Evolutionary conservation across 2,113 vertebrate species (phyloP).

Genomic region (Xenopus laevis): DNA sequence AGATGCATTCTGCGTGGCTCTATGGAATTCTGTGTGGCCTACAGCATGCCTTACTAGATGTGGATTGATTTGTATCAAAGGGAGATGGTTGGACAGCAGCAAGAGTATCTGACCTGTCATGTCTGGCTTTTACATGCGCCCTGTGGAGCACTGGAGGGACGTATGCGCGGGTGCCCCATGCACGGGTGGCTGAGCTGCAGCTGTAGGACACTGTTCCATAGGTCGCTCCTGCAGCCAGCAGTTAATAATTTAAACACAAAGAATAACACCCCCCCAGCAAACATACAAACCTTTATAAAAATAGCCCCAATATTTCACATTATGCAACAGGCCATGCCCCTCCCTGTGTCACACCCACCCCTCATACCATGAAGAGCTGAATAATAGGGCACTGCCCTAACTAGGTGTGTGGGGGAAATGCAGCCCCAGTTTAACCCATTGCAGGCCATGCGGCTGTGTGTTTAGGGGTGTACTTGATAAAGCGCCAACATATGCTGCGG

Average conservation of each 20-base stretch:
- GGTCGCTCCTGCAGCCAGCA: conserved; percentile 39
- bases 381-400: conserved; percentile 40
- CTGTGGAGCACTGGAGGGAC: too few relatives aligned
- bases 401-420: neutral
- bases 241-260: conserved; percentile 47
- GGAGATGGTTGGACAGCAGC: too few relatives aligned
- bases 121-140: too few relatives aligned
- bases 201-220: conserved; percentile 18
- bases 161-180: neutral
- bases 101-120: too few relatives aligned
- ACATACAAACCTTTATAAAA: conserved; percentile 46
- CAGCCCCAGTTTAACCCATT: conserved; percentile 21
- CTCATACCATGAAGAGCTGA: conserved; percentile 26
- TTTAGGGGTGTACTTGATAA: neutral
- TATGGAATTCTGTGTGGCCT: too few relatives aligned
- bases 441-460: neutral
- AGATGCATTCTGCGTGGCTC: too few relatives aligned
- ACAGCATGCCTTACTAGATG: too few relatives aligned
- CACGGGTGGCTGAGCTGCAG: conserved; percentile 4
- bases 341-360: conserved; percentile 21
- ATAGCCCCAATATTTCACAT: conserved; percentile 45
- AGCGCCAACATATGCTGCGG: neutral
- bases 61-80: too few relatives aligned
- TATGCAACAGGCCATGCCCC: conserved; percentile 44
- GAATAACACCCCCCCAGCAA: conserved; percentile 27